Evolutionary conservation across 2,797 vertebrate species (phyloP), one percentile per base, ranked within the genome.

Genomic region (Sebastes oblongus): DNA sequence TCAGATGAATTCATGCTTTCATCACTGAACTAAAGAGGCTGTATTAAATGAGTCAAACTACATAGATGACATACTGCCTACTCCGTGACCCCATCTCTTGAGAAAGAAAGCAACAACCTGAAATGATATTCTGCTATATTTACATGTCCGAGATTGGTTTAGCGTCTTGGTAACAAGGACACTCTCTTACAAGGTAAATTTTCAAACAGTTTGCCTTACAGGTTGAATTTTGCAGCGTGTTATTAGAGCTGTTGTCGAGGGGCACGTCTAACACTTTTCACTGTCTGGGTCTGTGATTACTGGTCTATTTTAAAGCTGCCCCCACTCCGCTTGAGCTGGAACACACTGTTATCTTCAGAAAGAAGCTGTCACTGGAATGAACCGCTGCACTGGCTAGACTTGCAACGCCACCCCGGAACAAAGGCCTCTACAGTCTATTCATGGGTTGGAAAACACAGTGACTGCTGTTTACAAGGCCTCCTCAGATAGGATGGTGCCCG

Each of bases 361-460:
- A 90, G 81, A 89, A 85, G 74, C 84, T 88, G 90, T 88, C 90
- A 86, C 79, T 54, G 78, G 78, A 86, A 78, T 76, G 78, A 87
- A 86, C 84, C 78, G 65, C 74, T 32, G 71, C 80, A 74, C 83
- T 75, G 89, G 82, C 80, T 78, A 80, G 85, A 89, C 89, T 14
- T 20, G 81, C 78, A 75, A 76, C 82, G 85, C 16, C 82, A 80
- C 10, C 66, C 52, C 32, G 4, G 39, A 83, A 94, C 93, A 94
- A 94, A 91, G 71, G 55, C 39, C 72, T 75, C 86, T 76, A 84
- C 83, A 90, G 91, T 93, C 81, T 86, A 91, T 91, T 93, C 91
- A 94, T 66, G 52, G 62, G 32, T 18, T 75, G 0, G 54, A 80
- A 87, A 78, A 93, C 84, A 94, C 59, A 86, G 82, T 5, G 22